Evolutionary conservation across 2,797 vertebrate genomes (phyloP).

Genomic region (Paguma larvata): DNA sequence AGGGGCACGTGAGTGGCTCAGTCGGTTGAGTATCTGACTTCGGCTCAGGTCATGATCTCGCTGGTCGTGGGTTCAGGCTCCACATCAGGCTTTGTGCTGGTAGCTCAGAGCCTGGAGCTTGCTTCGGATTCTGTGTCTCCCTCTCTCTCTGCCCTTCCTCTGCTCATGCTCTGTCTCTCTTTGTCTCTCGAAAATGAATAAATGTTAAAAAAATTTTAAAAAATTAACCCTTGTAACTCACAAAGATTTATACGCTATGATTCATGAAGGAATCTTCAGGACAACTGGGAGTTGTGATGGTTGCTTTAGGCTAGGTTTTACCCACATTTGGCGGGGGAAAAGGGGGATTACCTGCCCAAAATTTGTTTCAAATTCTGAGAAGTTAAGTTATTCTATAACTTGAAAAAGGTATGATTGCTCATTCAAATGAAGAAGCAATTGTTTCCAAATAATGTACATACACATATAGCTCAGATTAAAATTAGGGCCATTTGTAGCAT

Average conservation of each 20-base stretch:
- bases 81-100: no score
- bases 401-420: background rate
- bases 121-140: no score
- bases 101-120: no score
- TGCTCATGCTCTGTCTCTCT: no score
- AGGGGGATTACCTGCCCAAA: background rate
- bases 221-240: conserved; percentile 23
- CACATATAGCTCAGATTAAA: conserved; percentile 29
- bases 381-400: conserved; percentile 3
- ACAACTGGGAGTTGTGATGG: background rate
- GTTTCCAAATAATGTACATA: background rate
- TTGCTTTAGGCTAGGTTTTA: conserved; percentile 50
- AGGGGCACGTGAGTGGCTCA: no score
- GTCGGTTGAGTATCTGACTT: no score
- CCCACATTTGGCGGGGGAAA: background rate
- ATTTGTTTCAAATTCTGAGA: conserved; percentile 45
- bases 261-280: background rate
- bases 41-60: no score
- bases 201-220: no score
- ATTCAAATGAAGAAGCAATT: conserved; percentile 52
- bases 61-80: no score
- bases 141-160: no score
- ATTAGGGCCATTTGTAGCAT: background rate
- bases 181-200: no score
- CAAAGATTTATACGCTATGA: background rate